Base-by-base conservation (phyloP, 2,113 vertebrate genomes). In the Equus quagga region DNA sequence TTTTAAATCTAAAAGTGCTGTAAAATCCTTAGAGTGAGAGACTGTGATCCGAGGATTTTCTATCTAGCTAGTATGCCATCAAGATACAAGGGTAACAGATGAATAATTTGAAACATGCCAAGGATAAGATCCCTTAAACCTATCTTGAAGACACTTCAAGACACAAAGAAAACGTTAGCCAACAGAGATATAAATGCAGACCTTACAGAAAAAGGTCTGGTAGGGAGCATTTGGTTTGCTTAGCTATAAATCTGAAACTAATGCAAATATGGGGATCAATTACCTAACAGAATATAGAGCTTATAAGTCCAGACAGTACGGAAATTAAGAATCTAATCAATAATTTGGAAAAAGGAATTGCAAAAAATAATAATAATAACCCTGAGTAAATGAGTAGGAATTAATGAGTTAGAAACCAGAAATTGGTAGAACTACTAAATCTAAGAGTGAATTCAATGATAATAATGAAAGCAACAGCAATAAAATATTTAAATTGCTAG, bases 331-430 rank as follows among this genome's bases (percentile, higher is more conserved):
- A 69, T 81, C 51, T 51, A 51, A 88, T 83, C 6, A 65, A 72
- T 36, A 70, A 36, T 84, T 84, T 28, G 58, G 28, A 49, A 94
- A 93, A 73, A 72, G 3, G 1, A 90, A 60, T 86, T 62, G 5
- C 7, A 82, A 33, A 62, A 73, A 76, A 54, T 19, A 54, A 65
- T 73, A 72, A 36, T 75, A 75, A 24, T 46, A 83, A 67, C 14
- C 1, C 51, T 64, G 41, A 70, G 17, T 60, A 82, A 94, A 86
- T 54, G 6, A 87, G 6, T 67, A 90, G 56, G 19, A 73, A 89
- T 86, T 70, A 89, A 81, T 90, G 12, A 83, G 11, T 82, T 92
- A 92, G 33, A 96, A 73, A 70, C 76, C 11, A 89, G 36, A 90
- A 65, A 86, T 58, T 73, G 33, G 11, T 78, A 72, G 4, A 92